Percentiles rank a stretch among this genome's conserved stretches.
Conservation (phyloP, 2,888 invertebrate species). For the Ceraclea dissimilis region DNA sequence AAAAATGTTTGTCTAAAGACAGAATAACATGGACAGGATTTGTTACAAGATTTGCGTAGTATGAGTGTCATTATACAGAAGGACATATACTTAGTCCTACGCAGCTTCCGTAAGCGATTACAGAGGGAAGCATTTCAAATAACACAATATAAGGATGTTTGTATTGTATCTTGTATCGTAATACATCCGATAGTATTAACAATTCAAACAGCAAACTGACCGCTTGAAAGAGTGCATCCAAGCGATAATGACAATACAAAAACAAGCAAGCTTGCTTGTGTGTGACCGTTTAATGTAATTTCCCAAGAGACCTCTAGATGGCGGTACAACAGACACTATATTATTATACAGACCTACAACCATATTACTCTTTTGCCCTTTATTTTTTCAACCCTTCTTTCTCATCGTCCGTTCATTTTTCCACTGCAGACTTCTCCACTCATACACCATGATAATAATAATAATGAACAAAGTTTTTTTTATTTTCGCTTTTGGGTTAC, state of each 20-base stretch:
- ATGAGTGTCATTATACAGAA: too few species aligned
- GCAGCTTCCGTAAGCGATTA: too few species aligned
- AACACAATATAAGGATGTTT: too few species aligned
- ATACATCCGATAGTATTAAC: too few species aligned
- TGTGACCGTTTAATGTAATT: constrained; percentile 1
- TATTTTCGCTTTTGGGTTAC: too few species aligned
- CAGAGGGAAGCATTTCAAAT: too few species aligned
- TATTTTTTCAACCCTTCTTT: neutral
- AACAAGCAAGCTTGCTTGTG: neutral
- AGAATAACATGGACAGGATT: too few species aligned
- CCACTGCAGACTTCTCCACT: neutral
- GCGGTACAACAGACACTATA: neutral
- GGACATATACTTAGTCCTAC: too few species aligned
- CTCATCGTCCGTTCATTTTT: neutral
- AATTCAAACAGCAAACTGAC: neutral
- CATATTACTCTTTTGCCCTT: neutral
- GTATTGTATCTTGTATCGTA: too few species aligned
- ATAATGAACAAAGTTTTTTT: neutral
- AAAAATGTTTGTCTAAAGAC: too few species aligned
- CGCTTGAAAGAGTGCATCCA: neutral
- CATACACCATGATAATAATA: neutral
- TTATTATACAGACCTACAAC: neutral
- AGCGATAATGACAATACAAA: constrained; percentile 2
- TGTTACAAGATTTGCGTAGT: too few species aligned
- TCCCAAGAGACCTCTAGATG: neutral